These are phyloP conservation scores for Margarornis squamiger DNA, from an alignment of 2,797 vertebrate species.

Conservation along the genomic window DNA sequence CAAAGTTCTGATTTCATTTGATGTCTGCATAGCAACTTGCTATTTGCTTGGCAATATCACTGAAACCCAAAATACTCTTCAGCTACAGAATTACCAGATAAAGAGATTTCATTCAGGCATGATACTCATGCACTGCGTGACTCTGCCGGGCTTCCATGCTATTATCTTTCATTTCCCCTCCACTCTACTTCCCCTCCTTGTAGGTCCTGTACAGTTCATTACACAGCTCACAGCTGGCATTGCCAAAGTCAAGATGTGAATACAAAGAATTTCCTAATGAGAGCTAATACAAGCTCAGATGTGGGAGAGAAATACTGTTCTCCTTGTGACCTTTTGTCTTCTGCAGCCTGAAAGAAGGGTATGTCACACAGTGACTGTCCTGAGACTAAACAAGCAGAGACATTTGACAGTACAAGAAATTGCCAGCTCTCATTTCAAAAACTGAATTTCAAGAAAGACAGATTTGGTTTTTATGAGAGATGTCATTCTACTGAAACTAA, in stretches of 20 bases:
- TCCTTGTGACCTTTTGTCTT: conserved; percentile 24
- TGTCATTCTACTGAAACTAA: conserved; percentile 65
- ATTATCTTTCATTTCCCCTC: neutral
- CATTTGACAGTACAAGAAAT: conserved; percentile 45
- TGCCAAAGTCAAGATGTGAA: neutral
- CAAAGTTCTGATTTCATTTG: neutral
- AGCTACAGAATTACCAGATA: neutral
- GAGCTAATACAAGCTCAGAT: neutral
- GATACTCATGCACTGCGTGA: neutral
- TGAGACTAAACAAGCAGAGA: conserved; percentile 18
- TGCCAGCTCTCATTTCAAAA: conserved; percentile 65
- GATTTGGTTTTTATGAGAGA: conserved; percentile 65
- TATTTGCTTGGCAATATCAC: accelerated
- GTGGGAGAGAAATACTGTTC: neutral
- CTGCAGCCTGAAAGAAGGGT: neutral
- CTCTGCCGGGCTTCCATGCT: neutral
- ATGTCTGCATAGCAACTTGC: neutral
- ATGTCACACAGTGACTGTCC: neutral
- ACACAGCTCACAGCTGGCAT: neutral
- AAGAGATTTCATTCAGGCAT: neutral
- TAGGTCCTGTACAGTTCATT: neutral
- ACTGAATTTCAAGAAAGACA: conserved; percentile 52
- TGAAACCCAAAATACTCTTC: neutral
- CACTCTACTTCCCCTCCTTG: neutral
- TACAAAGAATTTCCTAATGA: neutral